Percentiles rank a stretch among this genome's conserved stretches.
These are phyloP conservation scores for Brachypteracias leptosomus DNA, from an alignment of 2,113 vertebrate species.

Conservation along the genomic window DNA sequence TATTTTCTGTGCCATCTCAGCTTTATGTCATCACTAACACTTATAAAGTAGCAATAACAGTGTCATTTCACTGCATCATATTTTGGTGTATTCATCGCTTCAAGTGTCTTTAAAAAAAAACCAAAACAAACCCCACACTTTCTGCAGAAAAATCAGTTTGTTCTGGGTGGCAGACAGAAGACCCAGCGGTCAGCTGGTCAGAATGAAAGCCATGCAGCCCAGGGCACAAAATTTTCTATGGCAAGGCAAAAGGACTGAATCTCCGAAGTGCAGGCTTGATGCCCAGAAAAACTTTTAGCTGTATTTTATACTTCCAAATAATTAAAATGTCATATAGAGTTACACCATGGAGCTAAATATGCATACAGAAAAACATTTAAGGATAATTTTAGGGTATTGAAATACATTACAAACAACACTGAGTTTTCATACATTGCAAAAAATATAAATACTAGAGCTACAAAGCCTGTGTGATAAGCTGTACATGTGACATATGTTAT, in stretches of 20 bases:
- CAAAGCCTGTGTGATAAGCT: background rate
- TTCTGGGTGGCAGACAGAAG: background rate
- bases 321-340: background rate
- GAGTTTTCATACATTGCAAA: background rate
- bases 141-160: background rate
- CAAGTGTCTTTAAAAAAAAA: background rate
- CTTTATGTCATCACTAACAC: background rate
- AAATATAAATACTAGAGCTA: background rate
- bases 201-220: background rate
- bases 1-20: background rate
- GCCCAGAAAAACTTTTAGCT: background rate
- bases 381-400: background rate
- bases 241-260: background rate
- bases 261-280: background rate
- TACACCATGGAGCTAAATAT: background rate
- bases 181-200: background rate
- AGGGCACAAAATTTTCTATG: background rate
- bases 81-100: background rate
- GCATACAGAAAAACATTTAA: background rate
- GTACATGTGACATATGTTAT: too few species aligned
- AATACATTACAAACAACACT: background rate
- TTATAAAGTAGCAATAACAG: background rate
- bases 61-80: background rate
- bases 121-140: fast-evolving
- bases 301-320: background rate